Evolutionary conservation across 2,888 invertebrate species (phyloP), one percentile per base, ranked within the genome.

Genomic region (Junonia oenone): DNA sequence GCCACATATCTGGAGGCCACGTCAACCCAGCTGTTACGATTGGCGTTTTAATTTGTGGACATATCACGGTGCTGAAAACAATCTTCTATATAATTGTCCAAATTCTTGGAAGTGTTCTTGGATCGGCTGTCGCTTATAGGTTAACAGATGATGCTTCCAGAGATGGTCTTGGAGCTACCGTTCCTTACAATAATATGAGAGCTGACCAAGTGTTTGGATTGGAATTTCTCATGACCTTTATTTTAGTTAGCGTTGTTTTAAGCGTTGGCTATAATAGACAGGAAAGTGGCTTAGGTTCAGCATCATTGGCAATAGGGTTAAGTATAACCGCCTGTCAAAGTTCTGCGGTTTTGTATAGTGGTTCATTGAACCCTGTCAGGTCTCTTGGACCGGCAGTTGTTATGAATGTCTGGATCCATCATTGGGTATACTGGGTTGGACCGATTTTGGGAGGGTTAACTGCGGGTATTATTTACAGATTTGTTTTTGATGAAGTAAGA

Each of bases 351-450:
- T 26, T 17, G 2, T 65, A 65, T 22, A 47, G 58, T 17, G 63
- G 59, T 15, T 65, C 61, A 0, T 35, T 65, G 29, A 65, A 62
- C 43, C 62, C 63, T 15, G 59, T 62, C 0, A 56, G 62, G 22
- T 63, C 65, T 17, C 47, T 63, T 9, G 63, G 63, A 11, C 63
- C 63, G 9, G 65, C 65, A 4, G 59, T 63, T 1, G 43, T 63
- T 0, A 63, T 65, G 61, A 59, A 63, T 37, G 55, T 63, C 15
- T 64, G 64, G 64, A 50, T 38, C 6, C 4, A 50, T 50, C 62
- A 65, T 38, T 62, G 61, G 62, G 58, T 59, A n/a, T 63, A 55
- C 15, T 65, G 63, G 64, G 26, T 51, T 14, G 62, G 54, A 37
- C 64, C 64, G 8, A 31, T 63, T 0, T 22, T 62, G 5, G 64